Evolutionary conservation across 2,888 invertebrate genomes (phyloP).

Genomic region (Dicranocentrus wangi): DNA sequence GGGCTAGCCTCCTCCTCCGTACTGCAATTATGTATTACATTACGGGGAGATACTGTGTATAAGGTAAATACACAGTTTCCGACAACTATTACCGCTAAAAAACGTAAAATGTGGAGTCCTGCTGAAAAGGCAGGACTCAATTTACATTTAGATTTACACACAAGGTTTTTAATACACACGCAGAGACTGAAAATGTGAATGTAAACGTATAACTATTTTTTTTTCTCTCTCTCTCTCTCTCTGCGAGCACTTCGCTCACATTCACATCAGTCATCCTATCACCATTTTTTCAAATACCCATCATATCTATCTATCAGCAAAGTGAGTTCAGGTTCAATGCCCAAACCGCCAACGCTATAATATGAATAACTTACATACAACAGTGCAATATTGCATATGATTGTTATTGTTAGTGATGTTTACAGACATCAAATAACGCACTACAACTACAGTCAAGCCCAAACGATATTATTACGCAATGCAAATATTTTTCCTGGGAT

Average conservation of each 20-base stretch:
- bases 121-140: slow-evolving; percentile 38
- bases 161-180: neutral
- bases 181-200: neutral
- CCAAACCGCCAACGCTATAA: slow-evolving; percentile 57
- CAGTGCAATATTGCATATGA: neutral
- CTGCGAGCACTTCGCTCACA: slow-evolving; percentile 27
- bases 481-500: slow-evolving; percentile 9
- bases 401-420: slow-evolving; percentile 2
- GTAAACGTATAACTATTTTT: neutral
- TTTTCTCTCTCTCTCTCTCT: too few relatives aligned
- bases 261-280: slow-evolving; percentile 47
- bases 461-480: slow-evolving; percentile 11
- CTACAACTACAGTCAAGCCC: too few relatives aligned
- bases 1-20: neutral
- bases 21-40: slow-evolving; percentile 8
- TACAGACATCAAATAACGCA: slow-evolving; percentile 15
- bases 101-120: neutral
- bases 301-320: slow-evolving; percentile 2
- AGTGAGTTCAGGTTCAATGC: slow-evolving; percentile 55
- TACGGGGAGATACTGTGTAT: neutral
- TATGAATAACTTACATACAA: neutral
- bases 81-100: slow-evolving; percentile 36
- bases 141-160: slow-evolving; percentile 11
- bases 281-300: slow-evolving; percentile 31
- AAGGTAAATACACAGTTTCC: slow-evolving; percentile 33